A percentile compares a stretch with the other conserved stretches of the same genome.
Conservation (phyloP, 1,140 invertebrate species). For the Drosophila simulans region DNA sequence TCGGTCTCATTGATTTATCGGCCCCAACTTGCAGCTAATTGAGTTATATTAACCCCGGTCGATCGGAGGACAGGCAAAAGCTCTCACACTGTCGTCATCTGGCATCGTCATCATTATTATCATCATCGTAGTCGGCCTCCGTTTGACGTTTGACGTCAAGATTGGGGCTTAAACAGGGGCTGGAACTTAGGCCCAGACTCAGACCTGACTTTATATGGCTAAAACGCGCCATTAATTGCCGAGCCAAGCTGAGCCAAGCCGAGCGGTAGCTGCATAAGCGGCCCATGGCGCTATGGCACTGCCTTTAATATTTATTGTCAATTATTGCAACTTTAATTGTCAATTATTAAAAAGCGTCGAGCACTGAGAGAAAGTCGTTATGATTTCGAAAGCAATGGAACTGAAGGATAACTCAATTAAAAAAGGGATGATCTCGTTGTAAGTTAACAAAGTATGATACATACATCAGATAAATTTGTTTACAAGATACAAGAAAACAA, state of each 20-base stretch:
- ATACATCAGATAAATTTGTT: too few relatives aligned
- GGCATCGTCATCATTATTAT: conserved; percentile 36
- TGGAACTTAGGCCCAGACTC: conserved; percentile 32
- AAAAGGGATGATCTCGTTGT: neutral
- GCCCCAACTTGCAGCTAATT: conserved; percentile 60
- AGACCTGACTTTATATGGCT: conserved; percentile 70
- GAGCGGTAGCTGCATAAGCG: conserved; percentile 26
- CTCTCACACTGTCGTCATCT: conserved; percentile 58
- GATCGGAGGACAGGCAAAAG: conserved; percentile 10
- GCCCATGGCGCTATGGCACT: conserved; percentile 33
- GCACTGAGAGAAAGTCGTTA: conserved; percentile 13
- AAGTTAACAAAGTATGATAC: too few relatives aligned
- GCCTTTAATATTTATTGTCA: conserved; percentile 81
- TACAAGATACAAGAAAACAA: too few relatives aligned
- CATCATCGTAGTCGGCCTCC: conserved; percentile 39
- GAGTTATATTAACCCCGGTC: conserved; percentile 67
- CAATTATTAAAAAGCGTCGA: conserved; percentile 74
- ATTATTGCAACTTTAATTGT: conserved; percentile 81
- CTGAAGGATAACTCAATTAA: neutral
- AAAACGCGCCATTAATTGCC: conserved; percentile 79
- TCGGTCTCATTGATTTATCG: conserved; percentile 75
- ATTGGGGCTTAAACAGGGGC: conserved; percentile 43
- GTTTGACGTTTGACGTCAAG: conserved; percentile 43
- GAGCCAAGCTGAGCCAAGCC: conserved; percentile 8
- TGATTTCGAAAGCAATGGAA: too few relatives aligned